These are phyloP conservation scores for Cheilosia vulpina DNA, from an alignment of 2,888 invertebrate species.

Conservation along the genomic window DNA sequence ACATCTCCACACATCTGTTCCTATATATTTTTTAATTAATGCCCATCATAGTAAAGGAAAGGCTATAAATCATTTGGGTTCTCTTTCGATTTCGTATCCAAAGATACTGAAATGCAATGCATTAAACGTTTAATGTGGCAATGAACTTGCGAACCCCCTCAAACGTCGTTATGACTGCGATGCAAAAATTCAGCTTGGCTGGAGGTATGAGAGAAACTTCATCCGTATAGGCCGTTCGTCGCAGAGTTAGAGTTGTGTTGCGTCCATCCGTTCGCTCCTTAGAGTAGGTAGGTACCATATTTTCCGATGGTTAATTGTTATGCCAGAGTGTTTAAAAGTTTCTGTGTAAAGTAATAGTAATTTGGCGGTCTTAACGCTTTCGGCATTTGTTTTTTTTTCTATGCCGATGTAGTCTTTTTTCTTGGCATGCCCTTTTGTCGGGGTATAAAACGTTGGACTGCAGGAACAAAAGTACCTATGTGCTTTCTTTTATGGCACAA, in stretches of 20 bases:
- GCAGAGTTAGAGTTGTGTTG: neutral
- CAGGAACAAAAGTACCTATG: neutral
- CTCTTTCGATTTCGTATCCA: conserved; percentile 3
- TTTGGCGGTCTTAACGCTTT: conserved; percentile 43
- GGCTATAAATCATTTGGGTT: conserved; percentile 31
- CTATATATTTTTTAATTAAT: conserved; percentile 31
- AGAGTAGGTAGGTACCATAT: conserved; percentile 19
- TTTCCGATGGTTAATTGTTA: conserved; percentile 48
- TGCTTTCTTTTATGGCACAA: conserved; percentile 48
- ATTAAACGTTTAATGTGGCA: conserved; percentile 55
- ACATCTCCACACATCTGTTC: conserved; percentile 34
- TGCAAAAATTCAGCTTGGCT: conserved; percentile 40
- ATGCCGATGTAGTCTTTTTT: conserved; percentile 42
- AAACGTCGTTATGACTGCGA: conserved; percentile 12
- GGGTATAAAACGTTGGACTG: conserved; percentile 20
- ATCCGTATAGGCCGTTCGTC: neutral
- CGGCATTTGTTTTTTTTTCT: conserved; percentile 38
- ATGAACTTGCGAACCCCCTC: conserved; percentile 59
- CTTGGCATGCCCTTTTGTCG: conserved; percentile 28
- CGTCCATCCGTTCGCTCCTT: conserved; percentile 21
- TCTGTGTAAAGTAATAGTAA: conserved; percentile 55
- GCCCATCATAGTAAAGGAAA: conserved; percentile 18
- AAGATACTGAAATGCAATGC: conserved; percentile 43
- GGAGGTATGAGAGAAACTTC: conserved; percentile 26
- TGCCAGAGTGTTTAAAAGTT: conserved; percentile 39